Percentiles rank a stretch among this genome's conserved stretches.
phyloP scores from a whole-genome alignment of 2,888 invertebrate species.

The Frankliniella fusca region DNA sequence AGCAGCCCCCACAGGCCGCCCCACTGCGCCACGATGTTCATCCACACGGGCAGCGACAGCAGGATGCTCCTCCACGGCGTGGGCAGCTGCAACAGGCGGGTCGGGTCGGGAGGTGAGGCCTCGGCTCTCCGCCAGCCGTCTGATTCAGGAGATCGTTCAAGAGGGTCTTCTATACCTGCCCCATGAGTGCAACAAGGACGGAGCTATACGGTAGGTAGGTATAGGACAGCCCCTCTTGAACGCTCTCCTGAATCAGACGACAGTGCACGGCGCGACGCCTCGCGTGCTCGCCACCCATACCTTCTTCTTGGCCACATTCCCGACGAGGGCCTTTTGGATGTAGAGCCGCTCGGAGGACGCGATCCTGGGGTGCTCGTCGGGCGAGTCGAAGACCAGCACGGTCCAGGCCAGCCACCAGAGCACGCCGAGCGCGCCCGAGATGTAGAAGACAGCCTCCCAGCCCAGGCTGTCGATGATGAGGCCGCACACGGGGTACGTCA shows the following conservation, averaged over 20 bases:
- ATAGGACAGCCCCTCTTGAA: too few relatives aligned
- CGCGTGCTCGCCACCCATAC: constrained; percentile 38
- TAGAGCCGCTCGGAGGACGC: constrained; percentile 54
- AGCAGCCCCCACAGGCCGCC: constrained; percentile 65
- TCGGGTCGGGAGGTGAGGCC: background rate
- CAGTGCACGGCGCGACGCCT: background rate
- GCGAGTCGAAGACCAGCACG: constrained; percentile 59
- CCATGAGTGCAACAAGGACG: too few relatives aligned
- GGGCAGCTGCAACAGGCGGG: constrained; percentile 44
- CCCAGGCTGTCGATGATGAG: constrained; percentile 59
- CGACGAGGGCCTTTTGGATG: constrained; percentile 55
- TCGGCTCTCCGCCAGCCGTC: background rate
- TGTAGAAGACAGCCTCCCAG: constrained; percentile 68
- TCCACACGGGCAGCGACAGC: constrained; percentile 59
- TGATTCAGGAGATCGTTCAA: too few relatives aligned
- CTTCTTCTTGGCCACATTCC: constrained; percentile 46
- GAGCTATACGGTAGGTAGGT: too few relatives aligned
- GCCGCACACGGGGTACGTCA: constrained; percentile 67
- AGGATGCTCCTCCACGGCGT: constrained; percentile 61
- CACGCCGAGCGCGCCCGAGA: constrained; percentile 57
- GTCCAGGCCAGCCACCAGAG: constrained; percentile 64
- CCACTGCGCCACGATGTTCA: constrained; percentile 61
- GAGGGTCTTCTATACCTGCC: too few relatives aligned
- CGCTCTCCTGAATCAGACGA: too few relatives aligned
- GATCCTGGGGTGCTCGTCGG: constrained; percentile 62